These are phyloP conservation scores for Drosophila cardini DNA, from an alignment of 1,140 invertebrate genomes.

Conservation along the genomic window DNA sequence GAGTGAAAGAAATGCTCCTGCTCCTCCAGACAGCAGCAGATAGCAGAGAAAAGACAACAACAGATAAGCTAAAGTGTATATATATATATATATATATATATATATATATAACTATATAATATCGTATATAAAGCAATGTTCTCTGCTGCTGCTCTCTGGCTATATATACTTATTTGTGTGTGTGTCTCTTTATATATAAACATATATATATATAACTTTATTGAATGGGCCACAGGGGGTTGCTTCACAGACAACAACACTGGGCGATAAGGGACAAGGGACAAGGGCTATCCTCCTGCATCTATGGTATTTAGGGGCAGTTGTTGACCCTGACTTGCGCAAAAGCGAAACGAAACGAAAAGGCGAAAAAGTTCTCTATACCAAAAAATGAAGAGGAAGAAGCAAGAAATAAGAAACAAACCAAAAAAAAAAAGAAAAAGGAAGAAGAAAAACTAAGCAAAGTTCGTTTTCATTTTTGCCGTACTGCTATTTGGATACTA, in stretches of 20 bases:
- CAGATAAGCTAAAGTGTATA: too few species aligned
- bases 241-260: constrained; percentile 46
- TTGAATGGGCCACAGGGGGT: constrained; percentile 56
- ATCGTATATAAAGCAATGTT: neutral
- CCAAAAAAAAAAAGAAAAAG: constrained; percentile 16
- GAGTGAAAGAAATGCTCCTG: too few species aligned
- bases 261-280: constrained; percentile 22
- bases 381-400: constrained; percentile 30
- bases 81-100: too few species aligned
- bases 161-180: constrained; percentile 19
- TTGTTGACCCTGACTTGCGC: constrained; percentile 83
- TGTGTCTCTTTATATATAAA: constrained; percentile 18
- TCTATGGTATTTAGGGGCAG: constrained; percentile 56
- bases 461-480: constrained; percentile 66
- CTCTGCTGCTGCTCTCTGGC: neutral
- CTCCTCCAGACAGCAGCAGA: too few species aligned
- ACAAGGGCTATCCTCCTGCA: constrained; percentile 36
- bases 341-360: constrained; percentile 51
- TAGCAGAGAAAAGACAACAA: too few species aligned
- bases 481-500: constrained; percentile 15
- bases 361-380: constrained; percentile 61
- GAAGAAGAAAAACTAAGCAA: constrained; percentile 30
- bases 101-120: neutral
- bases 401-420: constrained; percentile 24
- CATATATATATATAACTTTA: constrained; percentile 28